Evolutionary conservation across 2,797 vertebrate genomes (phyloP).

Genomic region (Huso huso): DNA sequence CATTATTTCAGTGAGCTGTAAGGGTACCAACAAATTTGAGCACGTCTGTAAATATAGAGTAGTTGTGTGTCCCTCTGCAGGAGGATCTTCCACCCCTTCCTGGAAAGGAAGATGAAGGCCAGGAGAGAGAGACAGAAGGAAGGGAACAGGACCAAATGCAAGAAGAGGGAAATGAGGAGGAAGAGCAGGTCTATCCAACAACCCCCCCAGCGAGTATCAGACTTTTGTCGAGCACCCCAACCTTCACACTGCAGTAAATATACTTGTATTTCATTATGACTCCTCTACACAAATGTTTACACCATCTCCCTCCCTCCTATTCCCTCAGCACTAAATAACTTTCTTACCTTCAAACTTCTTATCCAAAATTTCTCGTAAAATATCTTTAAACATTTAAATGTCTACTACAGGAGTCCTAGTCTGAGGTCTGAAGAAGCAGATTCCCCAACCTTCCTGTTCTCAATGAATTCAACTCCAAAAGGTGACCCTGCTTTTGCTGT

Average conservation of each 20-base stretch:
- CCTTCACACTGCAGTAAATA: conserved; percentile 50
- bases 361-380: no score
- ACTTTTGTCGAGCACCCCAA: conserved; percentile 32
- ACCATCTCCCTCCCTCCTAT: neutral
- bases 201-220: conserved; percentile 28
- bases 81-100: conserved; percentile 23
- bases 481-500: conserved; percentile 47
- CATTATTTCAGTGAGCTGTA: no score
- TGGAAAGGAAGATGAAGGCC: conserved; percentile 21
- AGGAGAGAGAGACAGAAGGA: conserved; percentile 15
- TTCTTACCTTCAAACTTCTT: neutral
- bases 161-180: conserved; percentile 21
- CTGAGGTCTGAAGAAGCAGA: conserved; percentile 30
- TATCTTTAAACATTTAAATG: no score
- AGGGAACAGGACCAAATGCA: conserved; percentile 18
- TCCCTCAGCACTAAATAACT: neutral
- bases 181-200: conserved; percentile 13
- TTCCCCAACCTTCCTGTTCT: conserved; percentile 53
- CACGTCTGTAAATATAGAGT: no score
- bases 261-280: neutral
- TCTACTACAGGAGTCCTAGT: conserved; percentile 44
- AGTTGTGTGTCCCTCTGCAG: conserved; percentile 20
- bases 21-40: no score
- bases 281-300: neutral
- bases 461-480: conserved; percentile 39